Base-by-base conservation (phyloP, 1,140 invertebrate species). In the Sminthurides bifidus region DNA sequence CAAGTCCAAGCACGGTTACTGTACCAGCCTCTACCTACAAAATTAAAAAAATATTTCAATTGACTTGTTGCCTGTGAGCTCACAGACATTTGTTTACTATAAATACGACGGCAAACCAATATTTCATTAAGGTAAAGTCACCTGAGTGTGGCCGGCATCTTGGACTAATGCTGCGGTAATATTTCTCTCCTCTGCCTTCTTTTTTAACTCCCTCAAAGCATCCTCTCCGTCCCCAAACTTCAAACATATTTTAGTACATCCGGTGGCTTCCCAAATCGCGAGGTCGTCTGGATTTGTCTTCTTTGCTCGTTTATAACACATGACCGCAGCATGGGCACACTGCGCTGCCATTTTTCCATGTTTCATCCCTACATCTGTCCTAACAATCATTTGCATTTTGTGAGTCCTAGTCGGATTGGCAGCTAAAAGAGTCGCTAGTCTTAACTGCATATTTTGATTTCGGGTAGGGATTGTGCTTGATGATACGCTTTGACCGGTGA, bases 341-440 rank as follows among this genome's bases (percentile, higher is more conserved):
- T 77, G 92, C 3, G 91, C 87, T 29, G 86, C 90, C 41, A 89
- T 81, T 77, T 95, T 95, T 15, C 92, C 92, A 77, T 91, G 93
- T 19, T 84, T 81, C 91, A 96, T 95, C 70, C 87, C 85, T 0
- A 96, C 73, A 69, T 96, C 91, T 67, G 80, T 88, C 67, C 90
- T 75, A 2, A 93, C 84, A 23, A 92, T 82, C 43, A 96, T 69
- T 1, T 92, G 83, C 70, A 95, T 72, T 75, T 91, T 92, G 56
- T 67, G 68, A 63, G 72, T 71, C 33, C 68, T n/a, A 8, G 48
- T 54, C 30, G 48, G 41, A 10, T 54, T 31, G 38, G 31, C 14
- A 14, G 53, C 54, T 52, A 52, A 27, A n/a, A 63, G 33, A 2
- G 43, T 38, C 4, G 59, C 40, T 21, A 60, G 40, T 17, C 49